A percentile compares a stretch with the other conserved stretches of the same genome.
Evolutionary conservation across 2,113 vertebrate species (phyloP).

Genomic region (Tachysurus vachellii): DNA sequence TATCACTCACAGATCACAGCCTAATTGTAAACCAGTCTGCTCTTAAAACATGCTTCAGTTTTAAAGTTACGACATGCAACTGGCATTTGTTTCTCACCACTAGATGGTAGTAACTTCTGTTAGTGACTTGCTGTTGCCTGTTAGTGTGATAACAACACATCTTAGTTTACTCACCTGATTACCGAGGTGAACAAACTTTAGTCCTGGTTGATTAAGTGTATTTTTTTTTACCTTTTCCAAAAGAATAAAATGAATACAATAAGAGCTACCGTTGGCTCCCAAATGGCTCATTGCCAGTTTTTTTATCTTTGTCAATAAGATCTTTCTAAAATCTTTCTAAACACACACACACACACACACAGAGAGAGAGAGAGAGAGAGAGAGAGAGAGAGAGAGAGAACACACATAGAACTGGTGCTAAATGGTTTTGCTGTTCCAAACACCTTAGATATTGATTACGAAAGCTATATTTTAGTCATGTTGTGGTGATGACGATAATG

Average conservation of each 20-base stretch:
- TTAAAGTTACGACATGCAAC: not conserved
- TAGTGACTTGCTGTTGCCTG: constrained; percentile 66
- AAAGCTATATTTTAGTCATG: not conserved
- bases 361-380: no score
- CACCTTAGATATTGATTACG: not conserved
- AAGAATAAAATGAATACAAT: not conserved
- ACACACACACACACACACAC: no score
- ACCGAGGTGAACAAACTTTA: not conserved
- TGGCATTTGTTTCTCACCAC: constrained; percentile 51
- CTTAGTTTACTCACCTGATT: constrained; percentile 56
- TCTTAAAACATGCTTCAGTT: not conserved
- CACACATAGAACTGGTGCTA: not conserved
- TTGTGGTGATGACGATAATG: not conserved
- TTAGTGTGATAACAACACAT: constrained; percentile 30
- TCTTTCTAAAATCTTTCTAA: not conserved
- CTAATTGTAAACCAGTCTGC: not conserved
- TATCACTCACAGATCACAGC: not conserved
- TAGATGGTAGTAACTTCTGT: constrained; percentile 66
- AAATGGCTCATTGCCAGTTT: not conserved
- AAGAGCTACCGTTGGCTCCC: not conserved
- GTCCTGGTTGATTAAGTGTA: not conserved
- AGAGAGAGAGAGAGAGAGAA: no score
- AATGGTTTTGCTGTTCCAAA: not conserved
- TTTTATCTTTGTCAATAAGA: not conserved
- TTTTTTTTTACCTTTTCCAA: not conserved